phyloP scores from a whole-genome alignment of 2,797 vertebrate genomes.

The Cyclopterus lumpus region DNA sequence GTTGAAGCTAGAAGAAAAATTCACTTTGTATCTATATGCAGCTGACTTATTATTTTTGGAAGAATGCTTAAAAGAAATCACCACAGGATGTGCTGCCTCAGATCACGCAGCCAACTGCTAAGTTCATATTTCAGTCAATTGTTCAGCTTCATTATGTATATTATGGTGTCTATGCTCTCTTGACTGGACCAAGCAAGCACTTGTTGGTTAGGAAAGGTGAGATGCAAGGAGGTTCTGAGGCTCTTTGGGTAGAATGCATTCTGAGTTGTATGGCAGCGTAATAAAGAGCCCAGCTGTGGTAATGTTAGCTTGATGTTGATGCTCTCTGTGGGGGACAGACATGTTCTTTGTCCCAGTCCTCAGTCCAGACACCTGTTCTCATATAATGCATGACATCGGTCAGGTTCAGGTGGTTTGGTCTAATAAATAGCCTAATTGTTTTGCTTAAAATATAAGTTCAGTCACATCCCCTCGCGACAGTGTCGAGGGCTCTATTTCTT shows the following conservation, averaged over 20 bases:
- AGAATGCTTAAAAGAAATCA: background rate
- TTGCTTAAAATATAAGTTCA: background rate
- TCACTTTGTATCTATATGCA: background rate
- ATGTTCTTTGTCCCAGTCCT: background rate
- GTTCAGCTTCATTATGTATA: background rate
- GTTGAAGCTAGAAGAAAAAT: background rate
- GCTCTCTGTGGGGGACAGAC: background rate
- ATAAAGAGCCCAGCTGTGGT: background rate
- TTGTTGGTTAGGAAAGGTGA: background rate
- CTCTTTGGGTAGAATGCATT: slow-evolving; percentile 1
- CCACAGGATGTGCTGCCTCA: background rate
- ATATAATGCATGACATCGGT: background rate
- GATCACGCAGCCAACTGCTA: slow-evolving; percentile 8
- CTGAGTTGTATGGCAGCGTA: background rate
- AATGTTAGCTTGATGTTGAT: background rate
- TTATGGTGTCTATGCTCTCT: background rate
- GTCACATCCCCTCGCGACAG: background rate
- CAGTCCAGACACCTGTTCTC: background rate
- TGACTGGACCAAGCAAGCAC: background rate
- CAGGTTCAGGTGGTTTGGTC: background rate
- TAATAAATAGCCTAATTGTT: background rate
- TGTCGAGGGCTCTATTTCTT: background rate
- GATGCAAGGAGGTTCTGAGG: background rate
- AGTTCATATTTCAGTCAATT: background rate
- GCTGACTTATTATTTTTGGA: slow-evolving; percentile 8